Base-by-base conservation (phyloP, 2,113 vertebrate species). In the Theropithecus gelada region DNA sequence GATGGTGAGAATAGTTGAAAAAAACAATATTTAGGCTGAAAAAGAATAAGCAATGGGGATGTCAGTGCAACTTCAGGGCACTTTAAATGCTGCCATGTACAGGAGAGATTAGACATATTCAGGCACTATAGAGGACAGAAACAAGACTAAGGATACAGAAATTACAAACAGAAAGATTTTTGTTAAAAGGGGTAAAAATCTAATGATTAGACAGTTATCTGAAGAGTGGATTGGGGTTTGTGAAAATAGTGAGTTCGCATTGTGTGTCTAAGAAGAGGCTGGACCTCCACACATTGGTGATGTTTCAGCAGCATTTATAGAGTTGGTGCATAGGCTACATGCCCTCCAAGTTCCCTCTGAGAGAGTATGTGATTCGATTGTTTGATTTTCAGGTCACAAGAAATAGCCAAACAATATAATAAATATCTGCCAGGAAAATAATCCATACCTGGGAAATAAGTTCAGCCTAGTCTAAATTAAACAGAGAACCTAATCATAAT, bases 381-480 rank as follows among this genome's bases (percentile, higher is more conserved):
- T 92, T 93, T 96, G 87, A 50, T 68, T 84, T 97, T 94, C n/a
- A 81, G 68, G 64, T 90, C 83, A 88, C 18, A 93, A 84, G 84
- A 93, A 95, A 68, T 80, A 94, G 75, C 85, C 72, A 84, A 97
- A 94, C 84, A 96, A 48, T 82, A 40, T 75, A 89, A 80, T 81
- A 82, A 93, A 84, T 64, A 84, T 85, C 57, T 96, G 73, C 76
- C 79, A 73, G 59, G 94, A 93, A 96, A 96, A 80, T 92, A 91
- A 93, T 75, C 66, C 94, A 79, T 96, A 83, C 73, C 84, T 86
- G 18, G 16, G 30, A 82, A 93, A 81, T 76, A 88, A 87, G 48
- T 72, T 90, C 72, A 94, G 64, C 88, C n/a, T 79, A 45, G 16
- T 93, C 85, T 93, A 52, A 97, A 93, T 94, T 96, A 96, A 97